Evolutionary conservation across 2,797 vertebrate species (phyloP).

Genomic region (Argya squamiceps): DNA sequence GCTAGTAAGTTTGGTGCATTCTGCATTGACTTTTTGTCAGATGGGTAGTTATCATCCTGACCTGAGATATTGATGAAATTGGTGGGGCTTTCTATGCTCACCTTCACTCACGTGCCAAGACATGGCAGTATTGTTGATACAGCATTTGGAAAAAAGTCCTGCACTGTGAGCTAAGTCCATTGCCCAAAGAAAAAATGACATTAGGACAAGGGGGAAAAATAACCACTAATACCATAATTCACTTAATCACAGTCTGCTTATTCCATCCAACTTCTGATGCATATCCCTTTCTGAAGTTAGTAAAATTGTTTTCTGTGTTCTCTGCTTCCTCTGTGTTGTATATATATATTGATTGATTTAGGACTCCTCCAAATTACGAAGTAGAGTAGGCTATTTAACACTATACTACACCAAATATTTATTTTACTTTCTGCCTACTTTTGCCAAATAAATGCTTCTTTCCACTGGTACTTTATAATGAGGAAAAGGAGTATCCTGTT

Average conservation of each 20-base stretch:
- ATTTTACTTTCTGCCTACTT: not conserved
- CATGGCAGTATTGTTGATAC: not conserved
- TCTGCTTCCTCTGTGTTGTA: not conserved
- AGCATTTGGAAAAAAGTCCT: not conserved
- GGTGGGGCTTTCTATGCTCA: not conserved
- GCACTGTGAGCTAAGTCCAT: not conserved
- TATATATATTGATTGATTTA: not conserved
- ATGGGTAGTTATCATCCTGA: not conserved
- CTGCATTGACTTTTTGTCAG: not conserved
- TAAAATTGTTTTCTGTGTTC: not conserved
- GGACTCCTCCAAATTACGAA: not conserved
- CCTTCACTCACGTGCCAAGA: not conserved
- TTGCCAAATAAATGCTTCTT: not conserved
- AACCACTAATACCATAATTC: not conserved
- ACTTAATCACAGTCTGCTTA: not conserved
- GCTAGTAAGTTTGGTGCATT: not conserved
- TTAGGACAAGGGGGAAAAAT: not conserved
- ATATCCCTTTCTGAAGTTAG: not conserved
- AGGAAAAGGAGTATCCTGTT: not conserved
- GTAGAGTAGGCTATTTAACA: not conserved
- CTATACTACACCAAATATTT: not conserved
- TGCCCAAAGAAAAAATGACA: not conserved
- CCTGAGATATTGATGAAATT: not conserved
- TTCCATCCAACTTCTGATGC: not conserved
- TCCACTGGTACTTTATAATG: not conserved